Evolutionary conservation across 1,140 invertebrate species (phyloP).

Genomic region (Acyrthosiphon pisum): DNA sequence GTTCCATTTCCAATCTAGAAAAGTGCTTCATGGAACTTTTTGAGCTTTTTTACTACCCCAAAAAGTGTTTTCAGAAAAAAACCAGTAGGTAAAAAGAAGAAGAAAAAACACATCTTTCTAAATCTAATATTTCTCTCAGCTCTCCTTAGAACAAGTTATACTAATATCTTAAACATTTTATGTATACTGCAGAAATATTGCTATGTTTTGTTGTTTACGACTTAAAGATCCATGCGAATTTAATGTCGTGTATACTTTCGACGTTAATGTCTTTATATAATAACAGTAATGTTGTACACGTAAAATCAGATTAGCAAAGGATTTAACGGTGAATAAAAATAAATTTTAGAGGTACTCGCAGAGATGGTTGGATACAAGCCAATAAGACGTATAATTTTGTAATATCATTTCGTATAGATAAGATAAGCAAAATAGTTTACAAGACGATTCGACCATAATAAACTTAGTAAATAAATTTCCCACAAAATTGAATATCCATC

Average conservation of each 20-base stretch:
- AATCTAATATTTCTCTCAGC: slow-evolving; percentile 8
- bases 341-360: neutral
- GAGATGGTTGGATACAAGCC: neutral
- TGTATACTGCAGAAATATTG: neutral
- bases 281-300: neutral
- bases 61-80: slow-evolving; percentile 1
- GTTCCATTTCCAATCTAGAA: neutral
- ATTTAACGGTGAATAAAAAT: slow-evolving; percentile 14
- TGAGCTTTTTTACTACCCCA: neutral
- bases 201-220: neutral
- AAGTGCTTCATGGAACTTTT: neutral
- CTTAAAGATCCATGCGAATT: neutral
- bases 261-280: neutral
- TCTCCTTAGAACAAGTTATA: neutral
- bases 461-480: neutral
- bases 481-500: neutral
- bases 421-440: neutral
- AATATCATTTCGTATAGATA: neutral
- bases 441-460: neutral
- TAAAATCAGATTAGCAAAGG: neutral
- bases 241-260: neutral
- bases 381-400: slow-evolving; percentile 3
- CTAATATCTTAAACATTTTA: neutral
- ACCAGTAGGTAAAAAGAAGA: neutral
- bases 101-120: neutral